A percentile compares a stretch with the other conserved stretches of the same genome.
Conservation (phyloP, 53 echinoderm and acorn worm species). For the Crossaster papposus region DNA sequence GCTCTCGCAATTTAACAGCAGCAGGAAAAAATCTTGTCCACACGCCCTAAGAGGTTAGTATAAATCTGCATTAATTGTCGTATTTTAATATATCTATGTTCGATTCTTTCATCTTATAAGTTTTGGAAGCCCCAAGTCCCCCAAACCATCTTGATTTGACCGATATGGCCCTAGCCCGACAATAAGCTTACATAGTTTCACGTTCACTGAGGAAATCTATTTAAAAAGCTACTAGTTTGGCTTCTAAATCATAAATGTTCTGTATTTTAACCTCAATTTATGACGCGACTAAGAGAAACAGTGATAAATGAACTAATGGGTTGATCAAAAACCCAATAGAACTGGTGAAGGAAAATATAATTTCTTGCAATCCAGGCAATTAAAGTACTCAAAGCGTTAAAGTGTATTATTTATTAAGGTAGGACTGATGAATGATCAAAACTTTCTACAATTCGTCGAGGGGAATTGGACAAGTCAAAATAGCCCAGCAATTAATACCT, state of each 20-base stretch:
- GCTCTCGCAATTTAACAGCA: conserved; percentile 63
- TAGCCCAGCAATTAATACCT: no score
- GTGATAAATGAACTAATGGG: no score
- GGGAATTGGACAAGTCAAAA: conserved; percentile 19
- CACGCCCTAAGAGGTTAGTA: neutral
- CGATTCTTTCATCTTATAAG: neutral
- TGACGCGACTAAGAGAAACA: no score
- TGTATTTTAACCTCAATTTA: no score
- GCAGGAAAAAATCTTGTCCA: conserved; percentile 70
- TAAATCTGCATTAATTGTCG: neutral
- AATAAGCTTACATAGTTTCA: neutral
- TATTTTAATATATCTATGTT: neutral
- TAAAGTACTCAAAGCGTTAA: no score
- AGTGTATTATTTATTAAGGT: no score
- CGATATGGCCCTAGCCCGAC: neutral
- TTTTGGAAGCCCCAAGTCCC: neutral
- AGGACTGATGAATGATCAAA: no score
- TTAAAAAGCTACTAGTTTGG: neutral
- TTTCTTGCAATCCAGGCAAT: no score
- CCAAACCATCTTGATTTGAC: neutral
- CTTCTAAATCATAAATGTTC: no score
- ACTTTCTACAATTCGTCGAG: conserved; percentile 58
- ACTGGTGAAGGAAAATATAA: no score
- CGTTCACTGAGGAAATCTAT: neutral
- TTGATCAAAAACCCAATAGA: no score